A percentile compares a stretch with the other conserved stretches of the same genome.
Conservation (phyloP, 2,888 invertebrate genomes). For the Archaeoteleia sp. region DNA sequence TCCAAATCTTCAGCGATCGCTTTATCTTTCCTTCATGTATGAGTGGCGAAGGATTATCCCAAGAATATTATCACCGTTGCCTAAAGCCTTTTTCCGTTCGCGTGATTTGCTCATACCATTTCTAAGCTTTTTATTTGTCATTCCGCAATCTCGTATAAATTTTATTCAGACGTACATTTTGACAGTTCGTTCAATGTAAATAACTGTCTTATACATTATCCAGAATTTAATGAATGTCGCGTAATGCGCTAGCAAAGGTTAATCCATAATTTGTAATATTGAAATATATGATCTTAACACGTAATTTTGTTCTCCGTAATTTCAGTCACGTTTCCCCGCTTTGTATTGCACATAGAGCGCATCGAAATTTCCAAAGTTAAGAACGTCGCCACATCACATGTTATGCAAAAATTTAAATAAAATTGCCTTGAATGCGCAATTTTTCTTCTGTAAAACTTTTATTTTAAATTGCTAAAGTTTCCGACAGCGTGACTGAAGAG, state of each 20-base stretch:
- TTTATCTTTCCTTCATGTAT: neutral
- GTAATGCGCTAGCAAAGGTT: no score
- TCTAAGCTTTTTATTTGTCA: no score
- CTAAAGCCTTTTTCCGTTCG: neutral
- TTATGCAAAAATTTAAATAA: slow-evolving; percentile 22
- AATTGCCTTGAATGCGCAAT: slow-evolving; percentile 8
- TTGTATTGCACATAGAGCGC: no score
- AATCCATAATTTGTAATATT: neutral
- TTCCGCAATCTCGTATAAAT: no score
- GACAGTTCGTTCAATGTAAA: no score
- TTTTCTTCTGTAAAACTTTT: slow-evolving; percentile 11
- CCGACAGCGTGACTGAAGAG: neutral
- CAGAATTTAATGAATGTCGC: no score
- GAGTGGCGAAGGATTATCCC: no score
- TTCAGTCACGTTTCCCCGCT: neutral
- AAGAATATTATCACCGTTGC: neutral
- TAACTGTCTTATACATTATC: no score
- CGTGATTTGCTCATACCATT: no score
- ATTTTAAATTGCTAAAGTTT: slow-evolving; percentile 19
- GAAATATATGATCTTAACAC: neutral
- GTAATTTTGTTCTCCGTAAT: neutral
- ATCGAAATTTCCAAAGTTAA: slow-evolving; percentile 3
- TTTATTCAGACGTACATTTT: no score
- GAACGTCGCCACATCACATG: slow-evolving; percentile 6
- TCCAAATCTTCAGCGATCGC: slow-evolving; percentile 7